These are phyloP conservation scores for Ciconia maguari DNA, from an alignment of 2,113 vertebrate genomes.

Conservation along the genomic window DNA sequence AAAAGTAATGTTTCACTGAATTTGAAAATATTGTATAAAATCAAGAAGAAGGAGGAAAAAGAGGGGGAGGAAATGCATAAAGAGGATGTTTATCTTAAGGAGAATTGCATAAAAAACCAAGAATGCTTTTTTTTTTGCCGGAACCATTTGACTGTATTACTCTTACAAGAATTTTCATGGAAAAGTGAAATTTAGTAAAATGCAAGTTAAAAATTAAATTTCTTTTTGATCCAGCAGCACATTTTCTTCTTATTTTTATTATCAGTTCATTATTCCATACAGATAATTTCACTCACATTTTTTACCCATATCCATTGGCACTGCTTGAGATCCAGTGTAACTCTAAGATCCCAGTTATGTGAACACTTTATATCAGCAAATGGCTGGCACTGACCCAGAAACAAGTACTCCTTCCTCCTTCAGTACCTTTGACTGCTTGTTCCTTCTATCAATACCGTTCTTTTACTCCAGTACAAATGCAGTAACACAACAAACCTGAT, in stretches of 20 bases:
- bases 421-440: background rate
- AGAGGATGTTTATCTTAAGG: background rate
- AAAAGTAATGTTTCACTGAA: background rate
- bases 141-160: background rate
- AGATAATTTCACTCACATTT: background rate
- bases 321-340: background rate
- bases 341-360: background rate
- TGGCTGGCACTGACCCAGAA: background rate
- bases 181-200: background rate
- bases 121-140: background rate
- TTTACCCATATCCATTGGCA: background rate
- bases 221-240: background rate
- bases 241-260: background rate
- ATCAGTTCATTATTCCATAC: background rate
- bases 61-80: background rate
- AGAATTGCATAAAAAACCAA: background rate
- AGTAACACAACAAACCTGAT: background rate
- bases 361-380: background rate
- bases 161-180: background rate
- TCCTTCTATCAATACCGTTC: background rate
- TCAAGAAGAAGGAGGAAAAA: background rate
- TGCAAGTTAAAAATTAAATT: background rate
- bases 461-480: accelerated
- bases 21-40: background rate
- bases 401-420: background rate